Evolutionary conservation across 2,113 vertebrate species (phyloP), one percentile per base, ranked within the genome.

Genomic region (Coreoperca whiteheadi): DNA sequence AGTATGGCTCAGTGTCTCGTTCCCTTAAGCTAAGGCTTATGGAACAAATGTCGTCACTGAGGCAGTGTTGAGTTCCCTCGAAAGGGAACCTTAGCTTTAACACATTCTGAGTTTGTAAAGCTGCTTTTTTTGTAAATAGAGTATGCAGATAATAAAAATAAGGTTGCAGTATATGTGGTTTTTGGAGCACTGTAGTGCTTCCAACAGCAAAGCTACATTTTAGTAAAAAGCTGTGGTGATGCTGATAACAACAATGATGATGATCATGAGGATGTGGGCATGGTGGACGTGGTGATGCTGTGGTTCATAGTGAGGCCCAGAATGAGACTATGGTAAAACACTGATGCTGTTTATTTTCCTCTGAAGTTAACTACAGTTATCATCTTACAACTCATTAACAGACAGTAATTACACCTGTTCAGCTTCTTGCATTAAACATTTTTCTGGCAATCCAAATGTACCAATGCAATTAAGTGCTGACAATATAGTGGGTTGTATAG

Each of bases 391-490:
- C 48, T 82, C 83, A 61, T 77, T 65, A 81, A 86, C 81, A 28
- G 77, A 50, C 25, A 68, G 72, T 79, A 89, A 87, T 83, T 81
- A 63, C 64, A 85, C 74, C 67, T 87, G 75, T 74, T 83, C 65
- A 43, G 68, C 63, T 67, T 68, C 66, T 79, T 83, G 79, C 72
- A 87, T 89, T 87, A 81, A 85, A 88, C 77, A 84, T 84, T 78
- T 79, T 46, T 25, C 56, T 37, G 74, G 65, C 48, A 77, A 79
- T 87, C 67, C 56, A 83, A 82, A 85, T 78, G 64, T 60, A 85
- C 41, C 69, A 46, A 60, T 64, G 84, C 68, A 84, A 84, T 83
- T 79, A 79, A 72, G 65, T 23, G 39, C 75, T 83, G 79, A 84
- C 76, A 79, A 83, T 80, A 81, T 59, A 77, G 76, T 53, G 63